Evolutionary conservation across 1,140 invertebrate genomes (phyloP).

Genomic region (Brachionus rotundiformis): DNA sequence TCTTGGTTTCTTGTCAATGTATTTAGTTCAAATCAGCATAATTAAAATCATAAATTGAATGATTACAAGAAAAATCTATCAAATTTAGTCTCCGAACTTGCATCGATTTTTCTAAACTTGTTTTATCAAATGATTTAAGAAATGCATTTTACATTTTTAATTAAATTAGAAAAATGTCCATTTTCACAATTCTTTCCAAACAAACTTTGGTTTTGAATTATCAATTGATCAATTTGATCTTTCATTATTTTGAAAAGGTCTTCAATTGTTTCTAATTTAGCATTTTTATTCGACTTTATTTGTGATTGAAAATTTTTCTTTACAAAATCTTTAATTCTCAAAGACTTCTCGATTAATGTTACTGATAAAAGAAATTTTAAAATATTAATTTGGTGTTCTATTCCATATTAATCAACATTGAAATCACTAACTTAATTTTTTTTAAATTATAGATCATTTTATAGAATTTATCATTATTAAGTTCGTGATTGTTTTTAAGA

Average conservation of each 20-base stretch:
- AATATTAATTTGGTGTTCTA: not conserved
- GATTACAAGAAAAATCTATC: not conserved
- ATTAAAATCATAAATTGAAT: not conserved
- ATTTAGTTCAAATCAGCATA: too few species aligned
- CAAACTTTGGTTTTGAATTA: not conserved
- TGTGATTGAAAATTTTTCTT: not conserved
- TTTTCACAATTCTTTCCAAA: not conserved
- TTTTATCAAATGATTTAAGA: not conserved
- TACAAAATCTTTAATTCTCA: not conserved
- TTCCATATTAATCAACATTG: not conserved
- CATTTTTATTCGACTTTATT: not conserved
- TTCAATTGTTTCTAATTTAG: not conserved
- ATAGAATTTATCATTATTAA: not conserved
- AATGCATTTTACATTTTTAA: not conserved
- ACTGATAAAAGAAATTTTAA: not conserved
- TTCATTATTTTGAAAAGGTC: not conserved
- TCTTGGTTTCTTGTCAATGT: too few species aligned
- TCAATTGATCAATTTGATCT: not conserved
- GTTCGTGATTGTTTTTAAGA: not conserved
- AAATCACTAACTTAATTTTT: not conserved
- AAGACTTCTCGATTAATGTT: not conserved
- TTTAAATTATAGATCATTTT: not conserved
- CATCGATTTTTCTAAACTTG: not conserved
- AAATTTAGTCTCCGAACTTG: not conserved
- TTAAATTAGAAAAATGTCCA: not conserved